A percentile compares a stretch with the other conserved stretches of the same genome.
These are phyloP conservation scores for Rhodeus uyekii DNA, from an alignment of 2,797 vertebrate species.

Conservation along the genomic window DNA sequence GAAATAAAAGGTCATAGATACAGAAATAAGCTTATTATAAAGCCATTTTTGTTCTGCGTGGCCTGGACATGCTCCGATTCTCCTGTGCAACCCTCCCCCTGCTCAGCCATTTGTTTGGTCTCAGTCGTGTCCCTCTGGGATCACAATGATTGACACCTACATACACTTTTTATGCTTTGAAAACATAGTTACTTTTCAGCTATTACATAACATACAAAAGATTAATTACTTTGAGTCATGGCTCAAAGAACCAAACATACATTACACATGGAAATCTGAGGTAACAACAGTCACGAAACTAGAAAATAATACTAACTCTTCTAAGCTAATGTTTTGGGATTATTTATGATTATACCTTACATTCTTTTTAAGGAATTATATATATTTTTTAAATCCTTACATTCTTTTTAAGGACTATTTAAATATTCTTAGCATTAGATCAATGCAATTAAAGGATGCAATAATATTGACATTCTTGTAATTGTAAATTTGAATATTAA, in stretches of 20 bases:
- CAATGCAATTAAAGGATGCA: too few relatives aligned
- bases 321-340: not conserved
- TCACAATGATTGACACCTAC: constrained; percentile 37
- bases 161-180: not conserved
- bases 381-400: too few relatives aligned
- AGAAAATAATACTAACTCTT: not conserved
- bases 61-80: constrained; percentile 36
- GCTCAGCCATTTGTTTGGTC: constrained; percentile 34
- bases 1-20: constrained; percentile 59
- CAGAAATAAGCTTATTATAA: constrained; percentile 45
- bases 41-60: constrained; percentile 56
- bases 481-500: too few relatives aligned
- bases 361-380: too few relatives aligned
- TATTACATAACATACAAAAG: constrained; percentile 3
- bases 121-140: constrained; percentile 9
- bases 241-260: not conserved
- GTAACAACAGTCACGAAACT: not conserved
- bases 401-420: too few relatives aligned
- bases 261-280: constrained; percentile 7
- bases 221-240: constrained; percentile 19
- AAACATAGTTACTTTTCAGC: constrained; percentile 37
- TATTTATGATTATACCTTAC: too few relatives aligned
- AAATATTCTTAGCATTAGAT: too few relatives aligned
- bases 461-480: too few relatives aligned
- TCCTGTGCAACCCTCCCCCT: constrained; percentile 12